These are phyloP conservation scores for Jacana jacana DNA, from an alignment of 2,113 vertebrate genomes.

Conservation along the genomic window DNA sequence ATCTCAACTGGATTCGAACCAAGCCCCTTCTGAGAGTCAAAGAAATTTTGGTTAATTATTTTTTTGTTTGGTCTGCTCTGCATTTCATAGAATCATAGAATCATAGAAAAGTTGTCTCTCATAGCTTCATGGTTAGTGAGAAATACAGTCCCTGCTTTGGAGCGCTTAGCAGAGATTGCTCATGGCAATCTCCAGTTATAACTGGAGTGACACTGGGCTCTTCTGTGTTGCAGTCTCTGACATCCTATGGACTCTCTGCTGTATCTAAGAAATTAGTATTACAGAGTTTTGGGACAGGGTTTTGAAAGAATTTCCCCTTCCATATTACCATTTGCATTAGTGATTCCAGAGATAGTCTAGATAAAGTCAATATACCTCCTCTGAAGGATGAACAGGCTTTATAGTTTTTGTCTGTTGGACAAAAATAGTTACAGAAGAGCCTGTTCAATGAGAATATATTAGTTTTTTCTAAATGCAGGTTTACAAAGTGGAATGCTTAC, in stretches of 20 bases:
- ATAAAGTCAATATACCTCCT: neutral
- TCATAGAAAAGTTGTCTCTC: too few relatives aligned
- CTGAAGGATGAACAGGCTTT: neutral
- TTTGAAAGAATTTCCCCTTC: neutral
- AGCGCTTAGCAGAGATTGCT: neutral
- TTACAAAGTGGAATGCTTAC: neutral
- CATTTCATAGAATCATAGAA: too few relatives aligned
- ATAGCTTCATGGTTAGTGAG: neutral
- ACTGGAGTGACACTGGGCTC: neutral
- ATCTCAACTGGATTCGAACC: slow-evolving; percentile 37
- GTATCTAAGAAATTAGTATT: neutral
- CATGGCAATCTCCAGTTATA: neutral
- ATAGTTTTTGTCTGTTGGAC: neutral
- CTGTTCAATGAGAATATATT: neutral
- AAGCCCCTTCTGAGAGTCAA: slow-evolving; percentile 12
- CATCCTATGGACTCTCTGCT: neutral
- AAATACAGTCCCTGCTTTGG: neutral
- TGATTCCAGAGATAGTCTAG: neutral
- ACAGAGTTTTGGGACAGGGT: neutral
- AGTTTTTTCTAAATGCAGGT: neutral
- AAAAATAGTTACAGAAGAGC: neutral
- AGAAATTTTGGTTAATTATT: neutral
- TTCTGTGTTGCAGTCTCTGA: neutral
- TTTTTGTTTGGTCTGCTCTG: slow-evolving; percentile 16
- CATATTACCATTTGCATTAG: neutral